A percentile compares a stretch with the other conserved stretches of the same genome.
Evolutionary conservation across 2,888 invertebrate species (phyloP).

Genomic region (Pheosia tremula): DNA sequence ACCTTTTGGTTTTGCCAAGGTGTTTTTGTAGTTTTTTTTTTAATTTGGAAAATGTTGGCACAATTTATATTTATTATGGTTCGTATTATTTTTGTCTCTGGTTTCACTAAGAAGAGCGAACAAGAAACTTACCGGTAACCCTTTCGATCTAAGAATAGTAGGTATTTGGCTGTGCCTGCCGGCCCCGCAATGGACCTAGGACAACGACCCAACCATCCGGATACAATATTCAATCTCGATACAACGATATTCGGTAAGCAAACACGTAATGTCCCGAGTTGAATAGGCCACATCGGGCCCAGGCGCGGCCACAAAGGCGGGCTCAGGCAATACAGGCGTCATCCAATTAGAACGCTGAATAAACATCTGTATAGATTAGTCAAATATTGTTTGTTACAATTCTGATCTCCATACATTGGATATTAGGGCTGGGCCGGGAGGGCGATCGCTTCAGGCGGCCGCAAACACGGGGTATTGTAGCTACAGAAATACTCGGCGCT

Average conservation of each 20-base stretch:
- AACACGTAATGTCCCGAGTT: not conserved
- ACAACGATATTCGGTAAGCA: not conserved
- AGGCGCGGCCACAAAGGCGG: conserved; percentile 1
- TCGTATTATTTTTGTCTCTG: too few relatives aligned
- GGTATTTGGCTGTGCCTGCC: too few relatives aligned
- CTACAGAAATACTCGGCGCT: not conserved
- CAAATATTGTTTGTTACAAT: conserved; percentile 77
- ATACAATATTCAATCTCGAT: conserved; percentile 2
- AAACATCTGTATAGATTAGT: conserved; percentile 66
- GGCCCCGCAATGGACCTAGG: too few relatives aligned
- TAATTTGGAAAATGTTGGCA: too few relatives aligned
- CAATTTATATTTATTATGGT: too few relatives aligned
- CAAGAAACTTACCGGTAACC: too few relatives aligned
- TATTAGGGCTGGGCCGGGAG: conserved; percentile 54
- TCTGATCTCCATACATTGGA: conserved; percentile 69
- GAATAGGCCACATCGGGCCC: not conserved
- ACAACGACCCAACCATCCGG: not conserved
- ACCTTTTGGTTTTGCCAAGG: too few relatives aligned
- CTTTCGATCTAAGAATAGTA: too few relatives aligned
- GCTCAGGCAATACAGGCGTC: conserved; percentile 4
- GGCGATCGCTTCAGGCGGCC: conserved; percentile 16
- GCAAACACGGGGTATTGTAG: conserved; percentile 23
- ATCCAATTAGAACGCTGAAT: conserved; percentile 69
- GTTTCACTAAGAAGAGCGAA: too few relatives aligned
- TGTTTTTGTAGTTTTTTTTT: too few relatives aligned